A percentile compares a stretch with the other conserved stretches of the same genome.
These are phyloP conservation scores for Acanthaster planci DNA, from an alignment of 35 echinoderm and acorn worm genomes.

Conservation along the genomic window DNA sequence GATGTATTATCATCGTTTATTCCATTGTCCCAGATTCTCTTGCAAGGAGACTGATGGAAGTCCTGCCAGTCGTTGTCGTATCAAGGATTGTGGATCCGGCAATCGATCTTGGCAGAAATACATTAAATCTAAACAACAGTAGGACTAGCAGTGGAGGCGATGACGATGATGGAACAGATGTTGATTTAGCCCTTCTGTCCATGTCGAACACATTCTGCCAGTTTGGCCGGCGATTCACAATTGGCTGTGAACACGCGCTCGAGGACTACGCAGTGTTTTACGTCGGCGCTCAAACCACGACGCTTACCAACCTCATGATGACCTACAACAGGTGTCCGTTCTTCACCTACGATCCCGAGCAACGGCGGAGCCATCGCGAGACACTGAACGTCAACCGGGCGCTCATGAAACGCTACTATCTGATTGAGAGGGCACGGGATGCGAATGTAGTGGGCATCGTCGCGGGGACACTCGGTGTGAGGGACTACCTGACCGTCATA, in stretches of 20 bases:
- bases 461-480: conserved; percentile 84
- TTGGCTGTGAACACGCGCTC: conserved; percentile 40
- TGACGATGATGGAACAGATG: conserved; percentile 7
- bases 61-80: not conserved
- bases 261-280: conserved; percentile 79
- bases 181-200: not conserved
- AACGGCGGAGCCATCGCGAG: conserved; percentile 45
- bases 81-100: conserved; percentile 33
- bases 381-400: conserved; percentile 79
- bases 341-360: conserved; percentile 79
- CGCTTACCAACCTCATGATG: conserved; percentile 97
- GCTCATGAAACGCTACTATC: conserved; percentile 89
- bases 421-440: conserved; percentile 90
- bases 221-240: conserved; percentile 60
- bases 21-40: conserved; percentile 42
- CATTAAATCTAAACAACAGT: not conserved
- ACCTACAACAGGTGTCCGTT: conserved; percentile 81
- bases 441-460: conserved; percentile 87
- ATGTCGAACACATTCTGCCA: conserved; percentile 11
- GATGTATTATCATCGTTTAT: not conserved
- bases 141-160: not conserved
- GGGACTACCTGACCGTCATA: conserved; percentile 74
- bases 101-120: not conserved
- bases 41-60: not conserved
- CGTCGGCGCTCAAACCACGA: conserved; percentile 70